Evolutionary conservation across 1,140 invertebrate genomes (phyloP), one percentile per base, ranked within the genome.

Genomic region (Ips nitidus): DNA sequence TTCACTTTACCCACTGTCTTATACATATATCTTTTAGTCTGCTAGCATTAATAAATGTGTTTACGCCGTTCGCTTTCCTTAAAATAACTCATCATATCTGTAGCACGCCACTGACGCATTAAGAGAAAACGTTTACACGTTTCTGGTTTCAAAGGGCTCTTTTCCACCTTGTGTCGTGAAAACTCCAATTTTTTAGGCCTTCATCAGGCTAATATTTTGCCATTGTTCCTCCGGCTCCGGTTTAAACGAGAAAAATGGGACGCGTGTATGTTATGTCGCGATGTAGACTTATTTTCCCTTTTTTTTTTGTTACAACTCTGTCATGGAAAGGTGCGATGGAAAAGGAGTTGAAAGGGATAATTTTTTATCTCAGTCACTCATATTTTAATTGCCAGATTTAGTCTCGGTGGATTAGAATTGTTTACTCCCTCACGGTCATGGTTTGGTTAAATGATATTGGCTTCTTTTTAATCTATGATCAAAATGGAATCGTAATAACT

Each of bases 181-280:
- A 52, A 64, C 38, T 64, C 38, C 50, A 64, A 64, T 64, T 64
- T 64, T 64, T 64, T 53, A 64, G 61, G 52, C 61, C 61, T 52
- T 64, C 61, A 64, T 64, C 61, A 64, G 50, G 61, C 61, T 64
- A 64, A 64, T 64, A 64, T 53, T 64, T 42, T n/a, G 38, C 37
- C 61, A 64, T 53, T 52, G 61, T 64, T 50, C 38, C 57, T 37
- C 39, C 39, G 41, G 38, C 37, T 38, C 37, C 7, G 57, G 57
- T 8, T 47, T 8, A 62, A 62, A 62, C 8, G 43, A 38, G 45
- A 50, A 62, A 62, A 45, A 52, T 59, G 57, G 57, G 8, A 40
- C 53, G 53, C 7, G 38, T 39, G 53, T 37, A 56, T 50, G 3
- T 50, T 22, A 22, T 22, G 22, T 22, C 22, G 22, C 22, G 22